Base-by-base conservation (phyloP, 1,140 invertebrate species). In the Arctopsyche grandis region DNA sequence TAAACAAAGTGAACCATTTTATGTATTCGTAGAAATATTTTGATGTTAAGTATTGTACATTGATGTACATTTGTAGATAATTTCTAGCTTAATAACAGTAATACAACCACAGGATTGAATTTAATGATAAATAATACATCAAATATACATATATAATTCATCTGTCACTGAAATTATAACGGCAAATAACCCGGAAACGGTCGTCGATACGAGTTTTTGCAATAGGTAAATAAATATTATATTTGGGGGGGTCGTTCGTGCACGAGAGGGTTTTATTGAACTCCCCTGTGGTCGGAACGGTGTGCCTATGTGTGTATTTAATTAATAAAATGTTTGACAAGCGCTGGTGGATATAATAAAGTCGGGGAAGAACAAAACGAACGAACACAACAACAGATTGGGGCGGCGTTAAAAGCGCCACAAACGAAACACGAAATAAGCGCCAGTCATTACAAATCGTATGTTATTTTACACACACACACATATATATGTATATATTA, bases 271-370 rank as follows among this genome's bases (percentile, higher is more conserved):
- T 52, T 52, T 52, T 52, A 52, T 52, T 52, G 48, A 5, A 12
- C 3, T 52, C 10, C 48, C 48, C 12, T 4, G 16, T 10, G 48
- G 16, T 12, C 48, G 12, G 4, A 4, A 52, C 48, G 16, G 48
- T 52, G 12, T 52, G 48, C 48, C 3, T 10, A 10, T 5, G 12
- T 16, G 16, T 16, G 48, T 16, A 10, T 52, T 52, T 16, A 52
- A 52, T 52, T 52, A 52, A 52, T 52, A 52, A 52, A 52, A 52
- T 52, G 48, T 52, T 52, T 52, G 48, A 52, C 12, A 52, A 52
- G 48, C 48, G 3, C 48, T 16, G 48, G 29, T 38, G 7, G 29
- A 38, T 38, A 38, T 38, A 38, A 38, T 38, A 38, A 38, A 52
- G 16, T 52, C 48, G 48, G 48, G 16, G 16, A 52, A 12, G 48